Evolutionary conservation across 2,797 vertebrate species (phyloP).

Genomic region (Rhabdophis nuchalis): DNA sequence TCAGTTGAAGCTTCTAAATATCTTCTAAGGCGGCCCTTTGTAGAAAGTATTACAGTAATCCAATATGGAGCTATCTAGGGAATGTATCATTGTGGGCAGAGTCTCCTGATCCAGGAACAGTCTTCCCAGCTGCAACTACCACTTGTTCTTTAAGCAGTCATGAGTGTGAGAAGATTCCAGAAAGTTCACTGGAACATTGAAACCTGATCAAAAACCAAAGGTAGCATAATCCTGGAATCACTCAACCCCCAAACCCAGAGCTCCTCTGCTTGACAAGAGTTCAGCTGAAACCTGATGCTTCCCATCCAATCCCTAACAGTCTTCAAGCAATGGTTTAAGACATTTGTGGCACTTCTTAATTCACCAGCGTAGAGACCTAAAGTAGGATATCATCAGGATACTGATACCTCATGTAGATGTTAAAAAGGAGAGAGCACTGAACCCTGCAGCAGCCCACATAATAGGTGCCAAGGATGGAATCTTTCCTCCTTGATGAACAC

Average conservation of each 20-base stretch:
- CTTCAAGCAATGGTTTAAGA: neutral
- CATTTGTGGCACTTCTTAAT: neutral
- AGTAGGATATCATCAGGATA: neutral
- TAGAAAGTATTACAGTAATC: neutral
- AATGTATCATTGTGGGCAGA: neutral
- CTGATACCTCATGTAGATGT: neutral
- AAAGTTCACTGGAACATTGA: neutral
- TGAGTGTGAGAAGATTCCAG: neutral
- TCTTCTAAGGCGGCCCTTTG: neutral
- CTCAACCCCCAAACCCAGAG: neutral
- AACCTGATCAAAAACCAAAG: neutral
- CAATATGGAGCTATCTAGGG: neutral
- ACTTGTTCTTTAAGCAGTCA: neutral
- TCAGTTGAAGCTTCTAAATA: neutral
- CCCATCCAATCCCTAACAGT: neutral
- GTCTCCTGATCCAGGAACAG: neutral
- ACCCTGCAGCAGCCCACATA: neutral
- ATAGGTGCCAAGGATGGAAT: neutral
- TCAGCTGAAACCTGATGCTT: neutral
- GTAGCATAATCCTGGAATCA: neutral
- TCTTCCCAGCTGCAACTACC: neutral
- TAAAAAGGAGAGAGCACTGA: neutral
- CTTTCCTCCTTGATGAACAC: neutral
- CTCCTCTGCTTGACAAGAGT: neutral
- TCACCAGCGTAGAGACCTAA: neutral